Base-by-base conservation (phyloP, 2,888 invertebrate species). In the Lissonota sp. region DNA sequence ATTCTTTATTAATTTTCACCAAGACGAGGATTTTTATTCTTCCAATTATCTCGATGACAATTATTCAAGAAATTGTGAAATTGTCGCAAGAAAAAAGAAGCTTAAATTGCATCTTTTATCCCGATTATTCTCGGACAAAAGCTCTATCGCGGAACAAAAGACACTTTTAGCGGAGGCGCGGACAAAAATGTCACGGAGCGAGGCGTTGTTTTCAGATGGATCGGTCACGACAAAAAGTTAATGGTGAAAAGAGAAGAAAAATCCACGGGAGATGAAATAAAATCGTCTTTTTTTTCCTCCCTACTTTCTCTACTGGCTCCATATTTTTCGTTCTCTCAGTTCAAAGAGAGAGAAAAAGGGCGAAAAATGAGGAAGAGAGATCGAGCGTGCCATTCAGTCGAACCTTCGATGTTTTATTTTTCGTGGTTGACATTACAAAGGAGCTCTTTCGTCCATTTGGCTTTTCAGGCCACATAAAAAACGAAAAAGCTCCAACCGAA, bases 31-130 rank as follows among this genome's bases (percentile, higher is more conserved):
- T 8, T 44, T 8, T 44, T 44, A 53, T 53, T 53, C 5, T 1
- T 4, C 14, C 10, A 44, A 44, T 10, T 44, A 44, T 26, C 26
- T 26, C 26, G 26, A 26, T 26, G 26, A 26, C 26, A 26, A 26
- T 26, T 26, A 26, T 3, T 4, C 14, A 66, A 53, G 53, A 14
- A 53, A 53, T 39, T 16, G 66, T 40, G 16, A 14, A 66, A 66
- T 66, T 8, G 51, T 57, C 10, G 14, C 5, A 37, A 6, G 10
- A n/a, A 8, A 4, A 57, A 37, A n/a, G 58, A 46, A 44, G 8
- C 58, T 70, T 51, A 12, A 73, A 64, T 60, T 46, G 53, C 63
- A 55, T 63, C 40, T 63, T 72, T 62, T 26, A 55, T 37, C n/a
- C 10, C 62, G 42, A 26, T 63, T 42, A 64, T 73, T 37, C 55